Evolutionary conservation across 1,140 invertebrate species (phyloP).

Genomic region (Rhysida immarginata): DNA sequence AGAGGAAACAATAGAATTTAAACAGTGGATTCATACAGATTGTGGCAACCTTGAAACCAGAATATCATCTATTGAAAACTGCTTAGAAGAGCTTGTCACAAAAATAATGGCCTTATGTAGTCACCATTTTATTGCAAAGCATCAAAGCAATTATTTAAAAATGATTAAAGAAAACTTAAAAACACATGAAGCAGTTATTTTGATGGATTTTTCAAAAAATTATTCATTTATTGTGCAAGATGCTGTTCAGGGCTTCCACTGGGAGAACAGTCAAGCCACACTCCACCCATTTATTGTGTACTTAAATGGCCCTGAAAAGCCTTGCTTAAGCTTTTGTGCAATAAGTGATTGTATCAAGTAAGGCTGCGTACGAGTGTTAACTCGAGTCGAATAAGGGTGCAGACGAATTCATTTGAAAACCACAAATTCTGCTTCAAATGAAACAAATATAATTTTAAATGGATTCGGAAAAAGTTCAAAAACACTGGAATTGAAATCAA

Average conservation of each 20-base stretch:
- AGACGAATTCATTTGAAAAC: too few species aligned
- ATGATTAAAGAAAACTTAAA: slow-evolving; percentile 9
- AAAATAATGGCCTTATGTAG: neutral
- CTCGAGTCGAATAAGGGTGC: too few species aligned
- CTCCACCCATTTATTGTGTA: neutral
- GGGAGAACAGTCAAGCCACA: neutral
- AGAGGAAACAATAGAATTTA: neutral
- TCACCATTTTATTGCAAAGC: slow-evolving; percentile 1
- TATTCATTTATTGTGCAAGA: slow-evolving; percentile 23
- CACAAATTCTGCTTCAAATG: too few species aligned
- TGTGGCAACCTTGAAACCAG: neutral
- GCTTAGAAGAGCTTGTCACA: neutral
- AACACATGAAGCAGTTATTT: slow-evolving; percentile 10
- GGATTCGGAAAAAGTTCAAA: too few species aligned
- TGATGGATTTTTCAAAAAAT: slow-evolving; percentile 25
- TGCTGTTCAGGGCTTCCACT: slow-evolving; percentile 14
- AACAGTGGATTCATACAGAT: neutral
- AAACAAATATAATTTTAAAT: too few species aligned
- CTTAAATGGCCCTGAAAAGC: neutral
- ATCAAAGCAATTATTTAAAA: slow-evolving; percentile 1
- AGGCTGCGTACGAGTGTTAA: too few species aligned
- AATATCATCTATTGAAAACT: neutral
- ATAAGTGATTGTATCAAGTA: neutral
- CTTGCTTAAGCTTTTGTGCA: neutral
- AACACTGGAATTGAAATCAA: too few species aligned